Evolutionary conservation across 1,140 invertebrate species (phyloP).

Genomic region (Calephelis virginiensis): DNA sequence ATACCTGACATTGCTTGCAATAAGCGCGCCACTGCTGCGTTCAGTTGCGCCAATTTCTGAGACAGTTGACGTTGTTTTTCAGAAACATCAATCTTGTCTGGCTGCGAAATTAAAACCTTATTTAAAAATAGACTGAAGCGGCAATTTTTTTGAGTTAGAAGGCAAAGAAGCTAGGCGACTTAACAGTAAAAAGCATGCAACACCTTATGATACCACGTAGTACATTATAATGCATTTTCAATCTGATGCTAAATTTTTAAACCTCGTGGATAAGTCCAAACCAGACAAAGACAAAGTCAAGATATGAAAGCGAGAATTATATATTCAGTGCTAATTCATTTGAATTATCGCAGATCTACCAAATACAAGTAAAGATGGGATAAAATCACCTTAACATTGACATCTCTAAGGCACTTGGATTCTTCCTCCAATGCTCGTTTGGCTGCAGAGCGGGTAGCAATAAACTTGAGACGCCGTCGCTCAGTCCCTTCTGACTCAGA

Average conservation of each 20-base stretch:
- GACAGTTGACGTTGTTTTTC: conserved; percentile 22
- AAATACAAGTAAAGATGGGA: no score
- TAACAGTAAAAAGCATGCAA: no score
- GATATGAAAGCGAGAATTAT: no score
- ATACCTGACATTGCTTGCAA: conserved; percentile 37
- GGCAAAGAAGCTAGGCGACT: no score
- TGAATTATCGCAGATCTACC: no score
- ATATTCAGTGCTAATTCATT: no score
- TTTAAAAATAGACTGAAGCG: conserved; percentile 24
- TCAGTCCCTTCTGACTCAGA: conserved; percentile 2
- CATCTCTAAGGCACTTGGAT: conserved; percentile 22
- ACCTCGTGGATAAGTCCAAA: no score
- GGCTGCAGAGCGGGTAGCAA: conserved; percentile 26
- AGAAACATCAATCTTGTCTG: not conserved
- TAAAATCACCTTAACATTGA: conserved; percentile 15
- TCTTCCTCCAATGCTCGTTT: conserved; percentile 31
- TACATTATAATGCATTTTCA: no score
- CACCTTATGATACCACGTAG: no score
- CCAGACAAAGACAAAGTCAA: no score
- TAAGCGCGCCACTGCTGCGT: conserved; percentile 41
- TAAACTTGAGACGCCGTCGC: conserved; percentile 33
- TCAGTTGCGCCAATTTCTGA: conserved; percentile 35
- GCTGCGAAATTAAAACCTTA: not conserved
- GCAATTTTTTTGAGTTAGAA: conserved; percentile 26
- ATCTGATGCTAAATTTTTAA: no score